Evolutionary conservation across 2,113 vertebrate species (phyloP).

Genomic region (Pygoscelis antarcticus): DNA sequence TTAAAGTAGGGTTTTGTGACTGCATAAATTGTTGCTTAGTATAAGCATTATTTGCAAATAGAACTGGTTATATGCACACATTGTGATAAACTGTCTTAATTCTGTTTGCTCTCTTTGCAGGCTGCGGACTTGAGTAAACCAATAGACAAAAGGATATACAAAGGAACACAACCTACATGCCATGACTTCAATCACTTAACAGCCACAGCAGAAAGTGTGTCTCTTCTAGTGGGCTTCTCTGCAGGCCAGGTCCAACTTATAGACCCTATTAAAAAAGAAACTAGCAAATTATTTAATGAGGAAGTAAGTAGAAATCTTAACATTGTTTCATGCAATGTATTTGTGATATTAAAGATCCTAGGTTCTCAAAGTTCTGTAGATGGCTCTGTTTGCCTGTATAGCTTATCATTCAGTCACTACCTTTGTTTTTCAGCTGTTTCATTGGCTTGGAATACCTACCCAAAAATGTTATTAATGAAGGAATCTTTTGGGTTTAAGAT

Average conservation of each 20-base stretch:
- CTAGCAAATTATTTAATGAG: slow-evolving; percentile 99
- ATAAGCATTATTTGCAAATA: background rate
- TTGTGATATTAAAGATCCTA: background rate
- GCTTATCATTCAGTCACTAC: background rate
- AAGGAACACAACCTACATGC: slow-evolving; percentile 99
- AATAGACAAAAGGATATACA: slow-evolving; percentile 99
- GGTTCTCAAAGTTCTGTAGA: background rate
- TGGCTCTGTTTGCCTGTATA: background rate
- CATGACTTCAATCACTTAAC: slow-evolving; percentile 99
- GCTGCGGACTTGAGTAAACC: slow-evolving; percentile 98
- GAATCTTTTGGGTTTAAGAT: background rate
- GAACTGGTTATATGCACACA: background rate
- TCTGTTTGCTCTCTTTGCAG: slow-evolving; percentile 77
- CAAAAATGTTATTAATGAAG: background rate
- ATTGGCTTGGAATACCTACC: background rate
- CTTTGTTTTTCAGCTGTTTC: slow-evolving; percentile 10
- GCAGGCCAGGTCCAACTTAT: slow-evolving; percentile 99
- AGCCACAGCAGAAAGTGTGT: slow-evolving; percentile 96
- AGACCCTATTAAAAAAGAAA: slow-evolving; percentile 99
- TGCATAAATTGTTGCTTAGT: background rate
- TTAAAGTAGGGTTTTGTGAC: slow-evolving; percentile 13
- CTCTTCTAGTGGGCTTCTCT: slow-evolving; percentile 97
- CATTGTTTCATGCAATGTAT: slow-evolving; percentile 28
- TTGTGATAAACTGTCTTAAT: slow-evolving; percentile 48
- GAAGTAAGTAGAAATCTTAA: slow-evolving; percentile 86